These are phyloP conservation scores for Dendrocincla tyrannina DNA, from an alignment of 2,797 vertebrate genomes.

Conservation along the genomic window DNA sequence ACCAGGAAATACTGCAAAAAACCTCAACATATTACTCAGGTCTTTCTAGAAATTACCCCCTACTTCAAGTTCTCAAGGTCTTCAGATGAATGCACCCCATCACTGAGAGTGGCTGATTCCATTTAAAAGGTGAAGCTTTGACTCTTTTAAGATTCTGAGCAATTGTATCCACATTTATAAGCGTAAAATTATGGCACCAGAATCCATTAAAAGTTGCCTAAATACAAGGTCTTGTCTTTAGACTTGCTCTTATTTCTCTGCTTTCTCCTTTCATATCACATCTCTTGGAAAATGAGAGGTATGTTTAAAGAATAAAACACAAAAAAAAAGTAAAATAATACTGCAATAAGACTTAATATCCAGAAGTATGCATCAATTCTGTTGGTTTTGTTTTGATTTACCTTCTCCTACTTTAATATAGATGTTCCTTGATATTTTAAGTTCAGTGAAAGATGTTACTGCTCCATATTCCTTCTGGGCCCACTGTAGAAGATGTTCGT, in stretches of 20 bases:
- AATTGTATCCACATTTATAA: neutral
- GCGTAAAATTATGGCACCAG: neutral
- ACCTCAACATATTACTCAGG: rapidly evolving
- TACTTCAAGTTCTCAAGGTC: neutral
- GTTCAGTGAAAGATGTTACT: conserved; percentile 96
- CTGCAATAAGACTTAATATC: neutral
- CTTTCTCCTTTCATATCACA: neutral
- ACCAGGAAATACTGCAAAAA: neutral
- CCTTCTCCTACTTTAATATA: conserved; percentile 99
- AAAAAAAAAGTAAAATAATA: neutral
- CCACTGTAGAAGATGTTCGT: conserved; percentile 90
- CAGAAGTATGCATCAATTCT: neutral
- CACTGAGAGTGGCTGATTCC: neutral
- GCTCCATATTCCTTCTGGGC: conserved; percentile 87
- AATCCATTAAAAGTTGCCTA: neutral
- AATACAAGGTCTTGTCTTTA: neutral
- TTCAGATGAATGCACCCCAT: neutral
- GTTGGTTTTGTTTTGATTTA: conserved; percentile 46
- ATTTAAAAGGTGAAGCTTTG: neutral
- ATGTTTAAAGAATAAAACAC: neutral
- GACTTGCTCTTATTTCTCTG: neutral
- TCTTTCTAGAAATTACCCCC: neutral
- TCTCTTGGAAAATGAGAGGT: neutral
- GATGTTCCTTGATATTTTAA: conserved; percentile 90
- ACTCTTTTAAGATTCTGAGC: neutral